These are phyloP conservation scores for Aporrectodea caliginosa DNA, from an alignment of 1,140 invertebrate species.

Conservation along the genomic window DNA sequence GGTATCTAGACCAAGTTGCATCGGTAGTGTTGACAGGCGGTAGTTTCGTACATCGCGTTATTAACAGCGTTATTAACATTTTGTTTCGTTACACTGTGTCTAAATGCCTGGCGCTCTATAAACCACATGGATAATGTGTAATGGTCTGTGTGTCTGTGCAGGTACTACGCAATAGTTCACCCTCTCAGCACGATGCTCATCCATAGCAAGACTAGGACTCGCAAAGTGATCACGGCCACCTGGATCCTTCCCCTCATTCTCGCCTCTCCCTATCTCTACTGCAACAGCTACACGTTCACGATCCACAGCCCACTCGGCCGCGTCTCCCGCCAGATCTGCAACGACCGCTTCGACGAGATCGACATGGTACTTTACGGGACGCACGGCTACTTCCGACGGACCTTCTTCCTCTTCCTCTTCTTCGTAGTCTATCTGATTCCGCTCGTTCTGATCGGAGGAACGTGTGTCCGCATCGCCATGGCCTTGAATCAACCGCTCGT, in stretches of 20 bases:
- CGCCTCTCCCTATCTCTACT: constrained; percentile 52
- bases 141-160: constrained; percentile 35
- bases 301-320: constrained; percentile 51
- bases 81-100: neutral
- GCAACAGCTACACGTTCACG: constrained; percentile 39
- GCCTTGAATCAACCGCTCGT: constrained; percentile 38
- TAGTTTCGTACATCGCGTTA: neutral
- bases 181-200: constrained; percentile 56
- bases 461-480: constrained; percentile 55
- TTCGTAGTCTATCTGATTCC: constrained; percentile 56
- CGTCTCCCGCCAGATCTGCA: constrained; percentile 52
- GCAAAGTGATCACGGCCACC: constrained; percentile 51
- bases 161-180: constrained; percentile 59
- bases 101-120: neutral
- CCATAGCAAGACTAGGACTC: constrained; percentile 51
- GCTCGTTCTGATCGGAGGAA: constrained; percentile 53
- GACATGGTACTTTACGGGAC: constrained; percentile 39
- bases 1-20: neutral
- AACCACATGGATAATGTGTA: neutral
- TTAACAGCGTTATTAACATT: too few species aligned
- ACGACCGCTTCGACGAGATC: constrained; percentile 51
- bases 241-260: constrained; percentile 55
- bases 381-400: constrained; percentile 47
- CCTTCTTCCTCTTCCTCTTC: constrained; percentile 56
- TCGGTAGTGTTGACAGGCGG: neutral